Evolutionary conservation across 1,140 invertebrate genomes (phyloP), one percentile per base, ranked within the genome.

Genomic region (Pseudachorutes palmiensis): DNA sequence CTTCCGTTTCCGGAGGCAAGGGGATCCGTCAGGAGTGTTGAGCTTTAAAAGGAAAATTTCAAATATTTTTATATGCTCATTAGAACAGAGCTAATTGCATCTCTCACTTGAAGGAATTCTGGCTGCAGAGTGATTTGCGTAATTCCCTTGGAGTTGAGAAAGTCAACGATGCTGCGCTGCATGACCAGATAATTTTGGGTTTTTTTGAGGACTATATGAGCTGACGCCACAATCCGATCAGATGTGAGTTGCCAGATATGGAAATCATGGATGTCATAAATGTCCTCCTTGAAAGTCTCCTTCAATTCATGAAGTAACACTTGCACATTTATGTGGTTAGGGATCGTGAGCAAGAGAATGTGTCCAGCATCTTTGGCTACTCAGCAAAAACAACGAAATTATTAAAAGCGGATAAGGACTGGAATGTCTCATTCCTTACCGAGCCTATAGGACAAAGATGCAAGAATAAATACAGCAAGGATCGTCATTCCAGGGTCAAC

Each of bases 331-430:
- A 91, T 89, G 51, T 88, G 84, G 70, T 84, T 86, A 1, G 90
- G 89, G 49, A 91, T 89, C 1, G 88, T 91, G 79, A 91, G 88
- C 1, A 92, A 77, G 0, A 92, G 78, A 74, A 91, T 90, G 12
- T 88, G 74, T 22, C 88, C 85, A 2, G 87, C 88, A 80, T 90
- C 87, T 77, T 86, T 88, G 81, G 88, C 87, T 88, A 74, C 71
- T 77, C 72, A 70, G 68, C 24, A 66, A 62, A 66, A 63, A 28
- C 26, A 24, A 70, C 70, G 19, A 48, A 28, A 57, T 57, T 57
- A 16, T 41, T 31, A 55, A 51, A 51, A 26, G 36, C 9, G 49
- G 16, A 49, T 41, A 29, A 45, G 22, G 5, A 26, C 24, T 28
- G 30, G 30, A 31, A 26, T 57, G 5, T 24, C 5, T 14, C 24